Evolutionary conservation across 2,888 invertebrate genomes (phyloP), one percentile per base, ranked within the genome.

Genomic region (Brenthis ino): DNA sequence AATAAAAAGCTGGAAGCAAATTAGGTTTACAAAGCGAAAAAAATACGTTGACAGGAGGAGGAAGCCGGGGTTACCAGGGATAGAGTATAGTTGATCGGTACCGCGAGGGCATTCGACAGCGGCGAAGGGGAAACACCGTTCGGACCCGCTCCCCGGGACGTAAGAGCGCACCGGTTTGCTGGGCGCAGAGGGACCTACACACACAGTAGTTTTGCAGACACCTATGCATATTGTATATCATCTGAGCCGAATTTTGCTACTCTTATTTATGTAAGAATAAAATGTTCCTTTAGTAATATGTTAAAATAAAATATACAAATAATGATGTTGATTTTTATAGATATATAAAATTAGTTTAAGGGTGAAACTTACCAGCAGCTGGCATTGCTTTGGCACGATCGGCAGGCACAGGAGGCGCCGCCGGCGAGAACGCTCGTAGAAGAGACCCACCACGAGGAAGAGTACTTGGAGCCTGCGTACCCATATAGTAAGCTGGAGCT

Each of bases 401-500:
- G 1, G 94, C 93, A 0, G 95, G 94, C 12, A 95, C 88, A 1
- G 94, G 94, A 0, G 93, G 89, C 0, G 88, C 87, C 0, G 91
- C 93, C 12, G 96, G 95, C 14, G 96, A 95, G 82, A 95, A 96
- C 0, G 96, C 94, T 63, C 96, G 89, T 57, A 96, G 86, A 72
- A 95, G 89, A 5, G 95, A 93, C 0, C 94, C 94, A 12, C 95
- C 95, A 24, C 96, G 93, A 0, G 96, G 96, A 67, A 96, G 85
- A 11, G 96, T 96, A 79, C 94, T 94, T 0, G 93, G 88, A 0
- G 88, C 86, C 1, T 89, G 82, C 55, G 94, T 94, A 1, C 95
- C 95, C 90, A 96, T 95, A 86, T 96, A 96, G 82, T 96, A 96
- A 4, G 95, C 95, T 14, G 95, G 94, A n/a, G 94, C 94, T 76